These are phyloP conservation scores for Leucophenga maculata DNA, from an alignment of 2,888 invertebrate species.

Conservation along the genomic window DNA sequence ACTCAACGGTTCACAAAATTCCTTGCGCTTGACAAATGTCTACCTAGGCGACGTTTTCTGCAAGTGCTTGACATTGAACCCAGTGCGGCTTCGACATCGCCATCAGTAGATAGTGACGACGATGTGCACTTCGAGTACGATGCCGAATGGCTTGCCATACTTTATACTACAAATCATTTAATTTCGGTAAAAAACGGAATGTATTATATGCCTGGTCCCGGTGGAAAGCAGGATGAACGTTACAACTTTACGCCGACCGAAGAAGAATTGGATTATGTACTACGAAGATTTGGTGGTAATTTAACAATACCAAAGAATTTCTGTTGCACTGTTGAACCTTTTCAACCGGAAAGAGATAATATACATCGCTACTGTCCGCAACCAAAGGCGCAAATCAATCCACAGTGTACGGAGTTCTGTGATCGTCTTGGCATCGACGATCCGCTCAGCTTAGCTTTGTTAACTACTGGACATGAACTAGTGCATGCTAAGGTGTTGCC, in stretches of 20 bases:
- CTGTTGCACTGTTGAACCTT: slow-evolving; percentile 80
- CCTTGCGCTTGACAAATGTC: slow-evolving; percentile 95
- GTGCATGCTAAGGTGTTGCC: slow-evolving; percentile 50
- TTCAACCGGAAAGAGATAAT: slow-evolving; percentile 71
- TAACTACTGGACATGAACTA: slow-evolving; percentile 73
- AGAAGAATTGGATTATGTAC: slow-evolving; percentile 80
- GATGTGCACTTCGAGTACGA: slow-evolving; percentile 77
- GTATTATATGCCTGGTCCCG: slow-evolving; percentile 86
- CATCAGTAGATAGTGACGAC: slow-evolving; percentile 71
- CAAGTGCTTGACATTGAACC: slow-evolving; percentile 84
- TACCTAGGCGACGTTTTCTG: slow-evolving; percentile 89
- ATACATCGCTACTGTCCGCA: slow-evolving; percentile 70
- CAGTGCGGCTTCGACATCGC: slow-evolving; percentile 57
- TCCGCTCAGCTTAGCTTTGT: slow-evolving; percentile 80
- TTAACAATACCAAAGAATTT: slow-evolving; percentile 86
- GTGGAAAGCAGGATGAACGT: slow-evolving; percentile 77
- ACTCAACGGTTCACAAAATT: slow-evolving; percentile 81
- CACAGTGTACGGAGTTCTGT: slow-evolving; percentile 81
- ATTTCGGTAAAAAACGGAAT: slow-evolving; percentile 80
- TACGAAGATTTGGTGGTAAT: slow-evolving; percentile 78
- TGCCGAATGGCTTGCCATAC: slow-evolving; percentile 93
- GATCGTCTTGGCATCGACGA: slow-evolving; percentile 83
- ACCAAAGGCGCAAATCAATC: slow-evolving; percentile 76
- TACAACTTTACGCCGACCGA: slow-evolving; percentile 76
- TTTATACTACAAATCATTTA: slow-evolving; percentile 91